Base-by-base conservation (phyloP, 2,797 vertebrate species). In the Microctenopoma lineatum region DNA sequence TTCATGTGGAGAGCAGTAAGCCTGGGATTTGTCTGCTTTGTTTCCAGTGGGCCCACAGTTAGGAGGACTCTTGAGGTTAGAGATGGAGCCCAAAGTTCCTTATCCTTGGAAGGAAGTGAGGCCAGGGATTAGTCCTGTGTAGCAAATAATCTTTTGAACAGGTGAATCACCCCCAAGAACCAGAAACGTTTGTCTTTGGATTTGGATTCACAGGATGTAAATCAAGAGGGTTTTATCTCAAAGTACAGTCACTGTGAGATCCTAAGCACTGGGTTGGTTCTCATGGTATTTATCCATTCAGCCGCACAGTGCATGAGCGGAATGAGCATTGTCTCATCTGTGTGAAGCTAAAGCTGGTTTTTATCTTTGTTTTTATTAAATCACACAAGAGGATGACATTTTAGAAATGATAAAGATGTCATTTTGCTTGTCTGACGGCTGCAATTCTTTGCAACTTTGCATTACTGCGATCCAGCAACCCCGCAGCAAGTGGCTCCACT, bases 11-110 rank as follows among this genome's bases (percentile, higher is more conserved):
- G 55, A 7, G 42, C 46, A 27, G 64, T 71, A 46, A 85, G 26
- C 57, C 70, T 55, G 79, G 80, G 74, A 86, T 87, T 83, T 81
- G 75, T 83, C 77, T 44, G 45, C 58, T 65, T 48, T 71, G 38
- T 70, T 80, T 10, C 73, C 48, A 36, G 56, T 59, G 59, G 59
- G 66, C 27, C 62, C 32, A 27, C 39, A 25, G 36, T 84, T 6
- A 79, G 38, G 66, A 75, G 53, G 54, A 85, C 66, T 53, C 62
- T 82, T 61, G 25, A 70, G 58, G 67, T 78, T 78, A 47, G 13
- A 25, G 26, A 64, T 55, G 54, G 25, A 16, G 51, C 15, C 38
- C 45, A 1, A 39, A 34, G 63, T 38, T 68, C 36, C 53, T 68
- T 14, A 6, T 61, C 50, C 10, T 46, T 15, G 12, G 14, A 61